A percentile compares a stretch with the other conserved stretches of the same genome.
These are phyloP conservation scores for Phyllostomus hastatus DNA, from an alignment of 2,113 vertebrate species.

Conservation along the genomic window DNA sequence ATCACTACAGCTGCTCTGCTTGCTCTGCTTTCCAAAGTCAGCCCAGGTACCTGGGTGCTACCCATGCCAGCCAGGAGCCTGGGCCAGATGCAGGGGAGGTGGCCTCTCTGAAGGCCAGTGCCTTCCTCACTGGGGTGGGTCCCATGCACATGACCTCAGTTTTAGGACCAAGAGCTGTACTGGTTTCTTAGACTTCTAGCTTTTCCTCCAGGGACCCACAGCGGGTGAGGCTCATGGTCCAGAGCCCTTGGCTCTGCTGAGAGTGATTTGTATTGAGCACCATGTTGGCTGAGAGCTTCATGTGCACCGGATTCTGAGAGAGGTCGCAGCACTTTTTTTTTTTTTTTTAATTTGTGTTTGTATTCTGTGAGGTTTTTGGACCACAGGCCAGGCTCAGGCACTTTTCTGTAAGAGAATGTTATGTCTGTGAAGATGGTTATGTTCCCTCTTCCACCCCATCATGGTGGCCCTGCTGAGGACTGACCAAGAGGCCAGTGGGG, in stretches of 20 bases:
- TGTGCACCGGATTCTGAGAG: not conserved
- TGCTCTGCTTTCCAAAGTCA: conserved; percentile 68
- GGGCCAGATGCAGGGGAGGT: not conserved
- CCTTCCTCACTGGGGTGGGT: not conserved
- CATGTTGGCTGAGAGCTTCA: not conserved
- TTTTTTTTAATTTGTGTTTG: not conserved
- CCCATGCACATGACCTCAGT: conserved; percentile 32
- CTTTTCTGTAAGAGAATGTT: conserved; percentile 62
- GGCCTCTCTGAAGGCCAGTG: conserved; percentile 6
- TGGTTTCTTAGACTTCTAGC: conserved; percentile 36
- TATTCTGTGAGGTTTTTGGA: conserved; percentile 58
- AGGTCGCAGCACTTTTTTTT: conserved; percentile 49
- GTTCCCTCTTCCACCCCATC: not conserved
- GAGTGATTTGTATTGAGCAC: not conserved
- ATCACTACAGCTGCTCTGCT: conserved; percentile 51
- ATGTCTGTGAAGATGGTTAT: conserved; percentile 41
- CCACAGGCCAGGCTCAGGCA: conserved; percentile 64
- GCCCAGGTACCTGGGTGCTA: not conserved
- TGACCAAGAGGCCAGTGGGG: not conserved
- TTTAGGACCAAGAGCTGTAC: conserved; percentile 69
- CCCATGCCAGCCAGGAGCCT: not conserved
- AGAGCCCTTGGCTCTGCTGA: not conserved
- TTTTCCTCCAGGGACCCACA: conserved; percentile 48
- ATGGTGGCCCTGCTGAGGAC: not conserved
- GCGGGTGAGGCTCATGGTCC: not conserved